These are phyloP conservation scores for Muschampia plurimacula DNA, from an alignment of 2,888 invertebrate species.

Conservation along the genomic window DNA sequence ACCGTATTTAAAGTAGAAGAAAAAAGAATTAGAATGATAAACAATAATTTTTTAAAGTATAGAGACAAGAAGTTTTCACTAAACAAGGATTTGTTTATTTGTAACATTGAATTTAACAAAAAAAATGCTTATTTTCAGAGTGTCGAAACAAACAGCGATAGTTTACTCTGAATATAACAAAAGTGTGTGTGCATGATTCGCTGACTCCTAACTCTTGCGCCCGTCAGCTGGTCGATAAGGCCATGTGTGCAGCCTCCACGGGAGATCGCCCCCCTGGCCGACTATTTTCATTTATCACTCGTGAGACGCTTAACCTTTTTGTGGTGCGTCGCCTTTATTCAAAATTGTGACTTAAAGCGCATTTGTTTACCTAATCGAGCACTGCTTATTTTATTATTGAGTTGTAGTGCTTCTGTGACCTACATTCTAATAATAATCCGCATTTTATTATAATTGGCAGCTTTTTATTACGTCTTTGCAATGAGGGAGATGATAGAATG, in stretches of 20 bases:
- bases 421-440: not conserved
- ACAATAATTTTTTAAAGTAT: no score
- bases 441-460: not conserved
- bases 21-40: no score
- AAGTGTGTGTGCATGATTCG: conserved; percentile 41
- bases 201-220: conserved; percentile 49
- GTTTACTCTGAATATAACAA: no score
- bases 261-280: conserved; percentile 78
- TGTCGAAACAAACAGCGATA: no score
- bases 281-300: conserved; percentile 84
- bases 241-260: conserved; percentile 83
- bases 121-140: not conserved
- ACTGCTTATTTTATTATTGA: no score
- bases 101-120: not conserved
- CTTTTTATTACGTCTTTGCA: not conserved
- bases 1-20: no score
- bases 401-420: not conserved
- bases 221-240: conserved; percentile 69
- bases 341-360: conserved; percentile 42
- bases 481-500: not conserved
- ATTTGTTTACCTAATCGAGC: not conserved
- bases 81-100: no score
- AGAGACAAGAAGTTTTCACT: no score
- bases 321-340: conserved; percentile 49
- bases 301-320: conserved; percentile 61